Evolutionary conservation across 2,797 vertebrate genomes (phyloP), one percentile per base, ranked within the genome.

Genomic region (Sebastes steindachneri): DNA sequence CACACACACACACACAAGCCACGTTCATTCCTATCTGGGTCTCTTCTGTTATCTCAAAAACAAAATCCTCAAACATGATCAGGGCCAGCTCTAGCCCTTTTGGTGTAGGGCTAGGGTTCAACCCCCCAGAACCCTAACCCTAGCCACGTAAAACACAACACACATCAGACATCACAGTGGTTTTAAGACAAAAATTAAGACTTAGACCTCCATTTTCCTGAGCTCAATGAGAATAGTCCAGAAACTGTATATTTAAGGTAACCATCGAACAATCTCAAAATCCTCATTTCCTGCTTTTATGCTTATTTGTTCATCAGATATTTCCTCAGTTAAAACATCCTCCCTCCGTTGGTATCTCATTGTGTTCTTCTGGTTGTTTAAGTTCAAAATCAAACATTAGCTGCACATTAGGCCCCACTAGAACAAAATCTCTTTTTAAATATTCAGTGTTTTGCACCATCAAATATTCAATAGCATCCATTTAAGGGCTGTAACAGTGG

Each of bases 381-480:
- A 33, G 37, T 86, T 88, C 7, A 78, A 83, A 90, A 79, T 73
- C 83, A 86, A 90, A 92, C 77, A 86, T 88, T 82, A 90, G 82
- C 68, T 73, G 59, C 81, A 88, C 83, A 89, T 93, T 87, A 87
- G 72, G 82, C 65, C 73, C 63, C 41, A 82, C 75, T 71, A 79
- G 75, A 84, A 90, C 85, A 92, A 89, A 93, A 88, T 81, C 69
- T 76, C 71, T 68, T 88, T 86, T 88, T 72, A 89, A 92, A 90
- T 88, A 92, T 93, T 92, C 88, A 91, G 80, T 89, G 81, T 92
- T 93, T 92, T 89, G 79, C 83, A 71, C 51, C 73, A 94, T 93
- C 75, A 93, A 94, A 92, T 93, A 94, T 94, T 90, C 86, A 94
- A 58, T 23, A 84, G 80, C 89, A 87, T 87, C 83, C 83, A 86